A percentile compares a stretch with the other conserved stretches of the same genome.
Evolutionary conservation across 23 tunicate genomes (phyloP).

Genomic region (Styela plicata): DNA sequence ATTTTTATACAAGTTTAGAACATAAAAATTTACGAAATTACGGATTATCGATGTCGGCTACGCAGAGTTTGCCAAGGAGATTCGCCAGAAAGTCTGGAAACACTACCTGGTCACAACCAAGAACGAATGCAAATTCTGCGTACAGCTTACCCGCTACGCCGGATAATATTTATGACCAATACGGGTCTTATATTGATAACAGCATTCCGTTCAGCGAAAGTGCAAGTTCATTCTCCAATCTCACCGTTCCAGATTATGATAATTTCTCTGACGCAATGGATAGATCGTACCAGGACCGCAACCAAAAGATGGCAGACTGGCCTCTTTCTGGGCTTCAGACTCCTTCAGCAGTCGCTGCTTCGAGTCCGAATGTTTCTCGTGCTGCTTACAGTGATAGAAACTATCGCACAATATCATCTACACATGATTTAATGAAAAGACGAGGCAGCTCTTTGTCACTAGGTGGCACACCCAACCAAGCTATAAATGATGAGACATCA

Average conservation of each 20-base stretch:
- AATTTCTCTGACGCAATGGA: not conserved
- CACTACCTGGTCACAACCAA: conserved; percentile 68
- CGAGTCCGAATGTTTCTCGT: conserved; percentile 62
- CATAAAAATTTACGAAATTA: not conserved
- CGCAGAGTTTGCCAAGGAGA: conserved; percentile 26
- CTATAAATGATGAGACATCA: conserved; percentile 10
- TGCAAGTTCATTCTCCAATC: conserved; percentile 11
- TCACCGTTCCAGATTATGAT: conserved; percentile 4
- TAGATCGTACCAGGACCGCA: not conserved
- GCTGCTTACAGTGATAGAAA: conserved; percentile 7
- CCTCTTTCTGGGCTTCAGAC: conserved; percentile 59
- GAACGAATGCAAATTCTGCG: conserved; percentile 65
- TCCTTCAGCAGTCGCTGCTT: conserved; percentile 49
- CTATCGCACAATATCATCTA: conserved; percentile 11
- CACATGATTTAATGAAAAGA: conserved; percentile 17
- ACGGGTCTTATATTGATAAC: conserved; percentile 11
- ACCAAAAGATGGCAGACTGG: conserved; percentile 49
- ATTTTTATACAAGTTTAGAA: not conserved
- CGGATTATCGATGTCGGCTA: not conserved
- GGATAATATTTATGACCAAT: conserved; percentile 33
- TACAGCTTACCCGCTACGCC: conserved; percentile 63
- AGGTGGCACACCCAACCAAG: not conserved
- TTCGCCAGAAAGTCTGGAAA: conserved; percentile 4
- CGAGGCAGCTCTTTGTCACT: conserved; percentile 24
- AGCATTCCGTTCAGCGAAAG: not conserved